phyloP scores from a whole-genome alignment of 2,888 invertebrate genomes.

The Hyles lineata region DNA sequence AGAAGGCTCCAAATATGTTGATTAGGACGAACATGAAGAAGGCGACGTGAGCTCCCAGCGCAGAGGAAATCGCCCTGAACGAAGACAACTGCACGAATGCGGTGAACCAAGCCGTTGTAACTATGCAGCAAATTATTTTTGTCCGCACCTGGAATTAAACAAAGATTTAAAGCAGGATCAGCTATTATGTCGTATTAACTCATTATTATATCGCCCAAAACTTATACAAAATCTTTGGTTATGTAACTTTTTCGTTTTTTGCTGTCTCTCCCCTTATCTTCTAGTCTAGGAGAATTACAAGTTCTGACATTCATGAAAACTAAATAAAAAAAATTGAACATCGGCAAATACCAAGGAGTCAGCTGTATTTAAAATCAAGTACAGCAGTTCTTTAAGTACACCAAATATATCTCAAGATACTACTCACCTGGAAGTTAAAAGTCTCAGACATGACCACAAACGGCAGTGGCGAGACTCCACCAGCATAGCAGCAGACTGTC shows the following conservation, averaged over 20 bases:
- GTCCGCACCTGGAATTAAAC: slow-evolving; percentile 58
- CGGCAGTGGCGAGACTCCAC: slow-evolving; percentile 55
- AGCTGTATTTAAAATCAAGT: too few relatives aligned
- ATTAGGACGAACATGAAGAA: slow-evolving; percentile 63
- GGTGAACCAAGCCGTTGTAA: slow-evolving; percentile 54
- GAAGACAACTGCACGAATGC: slow-evolving; percentile 50
- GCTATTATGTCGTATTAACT: too few relatives aligned
- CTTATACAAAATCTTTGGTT: too few relatives aligned
- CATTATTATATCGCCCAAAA: too few relatives aligned
- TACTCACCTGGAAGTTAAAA: slow-evolving; percentile 61
- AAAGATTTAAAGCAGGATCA: not conserved
- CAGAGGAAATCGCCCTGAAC: slow-evolving; percentile 47
- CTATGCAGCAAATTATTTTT: slow-evolving; percentile 55
- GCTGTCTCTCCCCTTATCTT: too few relatives aligned
- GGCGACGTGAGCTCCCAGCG: slow-evolving; percentile 59
- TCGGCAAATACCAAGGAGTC: too few relatives aligned
- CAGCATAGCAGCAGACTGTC: slow-evolving; percentile 50
- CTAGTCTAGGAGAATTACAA: too few relatives aligned
- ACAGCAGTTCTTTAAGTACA: too few relatives aligned
- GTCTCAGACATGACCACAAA: slow-evolving; percentile 63
- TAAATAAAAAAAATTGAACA: too few relatives aligned
- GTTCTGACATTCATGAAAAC: too few relatives aligned
- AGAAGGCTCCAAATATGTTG: slow-evolving; percentile 58
- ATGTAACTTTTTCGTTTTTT: too few relatives aligned
- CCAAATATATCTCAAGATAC: too few relatives aligned